Evolutionary conservation across 2,797 vertebrate species (phyloP).

Genomic region (Limosa lapponica): DNA sequence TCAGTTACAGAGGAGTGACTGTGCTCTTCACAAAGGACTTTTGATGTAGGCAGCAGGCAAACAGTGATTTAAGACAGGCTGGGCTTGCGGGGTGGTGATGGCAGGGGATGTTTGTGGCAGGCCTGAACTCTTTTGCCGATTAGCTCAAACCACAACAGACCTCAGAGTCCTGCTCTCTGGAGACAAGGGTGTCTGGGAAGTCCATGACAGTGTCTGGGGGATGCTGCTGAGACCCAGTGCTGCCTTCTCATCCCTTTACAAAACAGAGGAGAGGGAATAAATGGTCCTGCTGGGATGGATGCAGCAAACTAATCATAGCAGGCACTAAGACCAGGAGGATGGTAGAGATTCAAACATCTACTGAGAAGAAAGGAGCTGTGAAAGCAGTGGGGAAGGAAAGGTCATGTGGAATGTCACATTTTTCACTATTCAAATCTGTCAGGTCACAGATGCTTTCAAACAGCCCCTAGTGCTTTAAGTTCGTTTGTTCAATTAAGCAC

Average conservation of each 20-base stretch:
- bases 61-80: constrained; percentile 1
- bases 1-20: constrained; percentile 37
- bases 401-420: constrained; percentile 1
- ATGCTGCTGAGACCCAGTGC: rapidly evolving
- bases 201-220: rapidly evolving
- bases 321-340: neutral
- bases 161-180: neutral
- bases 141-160: neutral
- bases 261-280: neutral
- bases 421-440: neutral
- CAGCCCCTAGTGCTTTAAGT: neutral
- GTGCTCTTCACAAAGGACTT: constrained; percentile 53
- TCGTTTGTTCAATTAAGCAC: neutral
- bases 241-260: neutral
- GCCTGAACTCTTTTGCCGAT: neutral
- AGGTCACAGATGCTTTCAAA: neutral
- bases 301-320: neutral
- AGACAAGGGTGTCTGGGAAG: neutral
- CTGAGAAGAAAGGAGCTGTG: neutral
- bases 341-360: neutral
- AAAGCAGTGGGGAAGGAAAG: neutral
- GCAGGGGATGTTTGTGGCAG: neutral
- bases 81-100: neutral
- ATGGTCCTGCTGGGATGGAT: neutral
- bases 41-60: constrained; percentile 20